These are phyloP conservation scores for Apostichopus californicus DNA, from an alignment of 35 echinoderm and acorn worm species.

Conservation along the genomic window DNA sequence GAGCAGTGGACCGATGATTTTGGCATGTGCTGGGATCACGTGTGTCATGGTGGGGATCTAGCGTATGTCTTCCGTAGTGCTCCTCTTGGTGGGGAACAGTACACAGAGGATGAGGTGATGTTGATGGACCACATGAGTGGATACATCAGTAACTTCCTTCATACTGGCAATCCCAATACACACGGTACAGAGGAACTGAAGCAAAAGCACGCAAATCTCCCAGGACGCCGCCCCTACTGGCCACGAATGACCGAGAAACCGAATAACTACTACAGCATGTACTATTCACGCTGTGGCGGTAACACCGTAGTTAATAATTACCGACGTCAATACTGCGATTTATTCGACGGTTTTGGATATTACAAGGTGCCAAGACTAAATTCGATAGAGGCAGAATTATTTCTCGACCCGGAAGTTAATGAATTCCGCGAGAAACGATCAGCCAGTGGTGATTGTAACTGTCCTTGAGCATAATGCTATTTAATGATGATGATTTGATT, in stretches of 20 bases:
- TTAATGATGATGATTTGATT: too few relatives aligned
- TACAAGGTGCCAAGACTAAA: constrained; percentile 49
- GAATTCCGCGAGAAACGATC: too few relatives aligned
- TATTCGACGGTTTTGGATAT: constrained; percentile 27
- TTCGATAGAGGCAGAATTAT: not conserved
- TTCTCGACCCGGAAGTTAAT: not conserved
- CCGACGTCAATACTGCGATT: constrained; percentile 15
- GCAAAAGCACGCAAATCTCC: constrained; percentile 14
- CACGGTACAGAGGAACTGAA: constrained; percentile 32
- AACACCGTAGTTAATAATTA: constrained; percentile 40
- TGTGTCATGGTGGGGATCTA: constrained; percentile 62
- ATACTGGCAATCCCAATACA: constrained; percentile 61
- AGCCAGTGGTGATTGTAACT: too few relatives aligned
- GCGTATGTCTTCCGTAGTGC: constrained; percentile 53
- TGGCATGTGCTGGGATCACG: constrained; percentile 52
- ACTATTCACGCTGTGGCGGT: constrained; percentile 31
- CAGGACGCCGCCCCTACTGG: constrained; percentile 25
- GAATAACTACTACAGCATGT: constrained; percentile 49
- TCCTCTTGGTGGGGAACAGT: constrained; percentile 24
- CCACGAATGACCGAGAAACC: constrained; percentile 39
- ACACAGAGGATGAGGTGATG: constrained; percentile 15
- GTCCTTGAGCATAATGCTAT: too few relatives aligned
- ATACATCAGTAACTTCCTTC: constrained; percentile 60
- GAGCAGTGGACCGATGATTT: constrained; percentile 48
- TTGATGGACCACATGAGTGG: constrained; percentile 33